Conservation (phyloP, 2,888 invertebrate species). For the Coleophora deauratella region DNA sequence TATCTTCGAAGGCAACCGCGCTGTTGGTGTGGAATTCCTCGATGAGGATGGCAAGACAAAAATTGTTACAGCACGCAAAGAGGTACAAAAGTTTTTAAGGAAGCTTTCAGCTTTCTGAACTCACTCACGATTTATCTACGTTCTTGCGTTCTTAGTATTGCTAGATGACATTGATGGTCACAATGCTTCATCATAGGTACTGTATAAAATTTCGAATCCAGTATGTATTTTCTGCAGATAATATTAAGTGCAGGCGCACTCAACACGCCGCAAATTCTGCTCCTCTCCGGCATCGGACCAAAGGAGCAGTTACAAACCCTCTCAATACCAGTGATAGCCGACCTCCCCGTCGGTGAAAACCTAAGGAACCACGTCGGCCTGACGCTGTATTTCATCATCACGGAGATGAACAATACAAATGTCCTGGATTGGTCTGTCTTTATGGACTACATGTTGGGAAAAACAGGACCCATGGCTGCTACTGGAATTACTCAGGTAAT, state of each 20-base stretch:
- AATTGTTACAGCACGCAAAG: constrained; percentile 59
- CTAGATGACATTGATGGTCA: too few relatives aligned
- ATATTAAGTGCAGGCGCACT: constrained; percentile 77
- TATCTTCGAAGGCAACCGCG: constrained; percentile 48
- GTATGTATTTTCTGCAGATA: constrained; percentile 47
- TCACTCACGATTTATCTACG: too few relatives aligned
- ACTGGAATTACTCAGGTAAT: constrained; percentile 77
- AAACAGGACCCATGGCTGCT: constrained; percentile 74
- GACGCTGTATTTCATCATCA: constrained; percentile 64
- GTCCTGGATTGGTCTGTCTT: constrained; percentile 74
- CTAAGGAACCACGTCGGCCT: constrained; percentile 77
- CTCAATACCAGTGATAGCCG: constrained; percentile 69
- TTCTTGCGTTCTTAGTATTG: too few relatives aligned
- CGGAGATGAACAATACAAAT: constrained; percentile 52
- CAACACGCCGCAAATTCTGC: constrained; percentile 76
- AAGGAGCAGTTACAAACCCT: constrained; percentile 60
- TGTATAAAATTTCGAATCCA: too few relatives aligned
- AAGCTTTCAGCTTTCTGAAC: too few relatives aligned
- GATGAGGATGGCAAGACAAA: constrained; percentile 41
- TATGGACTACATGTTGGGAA: constrained; percentile 68
- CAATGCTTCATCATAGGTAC: too few relatives aligned
- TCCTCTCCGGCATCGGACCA: constrained; percentile 78
- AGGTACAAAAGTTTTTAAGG: too few relatives aligned
- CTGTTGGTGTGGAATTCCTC: constrained; percentile 73
- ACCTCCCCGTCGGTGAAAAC: constrained; percentile 77